These are phyloP conservation scores for Lophura nycthemera DNA, from an alignment of 2,113 vertebrate species.

Conservation along the genomic window DNA sequence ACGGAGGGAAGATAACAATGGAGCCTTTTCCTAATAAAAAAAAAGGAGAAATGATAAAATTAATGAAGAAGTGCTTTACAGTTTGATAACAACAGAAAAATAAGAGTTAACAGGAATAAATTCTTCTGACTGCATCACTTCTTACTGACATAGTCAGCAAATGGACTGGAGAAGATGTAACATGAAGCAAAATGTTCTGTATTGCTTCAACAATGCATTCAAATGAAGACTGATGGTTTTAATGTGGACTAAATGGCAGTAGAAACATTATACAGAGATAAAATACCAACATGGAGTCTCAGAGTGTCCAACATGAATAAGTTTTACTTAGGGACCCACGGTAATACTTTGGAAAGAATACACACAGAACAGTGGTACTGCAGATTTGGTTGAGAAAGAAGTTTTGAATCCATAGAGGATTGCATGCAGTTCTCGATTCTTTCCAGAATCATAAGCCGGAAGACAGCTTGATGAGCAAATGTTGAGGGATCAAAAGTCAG, in stretches of 20 bases:
- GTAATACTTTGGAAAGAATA: not conserved
- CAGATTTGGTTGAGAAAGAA: not conserved
- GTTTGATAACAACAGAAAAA: not conserved
- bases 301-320: fast-evolving
- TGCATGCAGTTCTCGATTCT: not conserved
- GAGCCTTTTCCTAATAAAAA: not conserved
- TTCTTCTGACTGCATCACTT: no score
- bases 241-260: not conserved
- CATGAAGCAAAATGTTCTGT: no score
- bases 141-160: no score
- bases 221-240: not conserved
- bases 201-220: not conserved
- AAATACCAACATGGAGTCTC: not conserved
- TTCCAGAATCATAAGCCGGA: not conserved
- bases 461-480: not conserved
- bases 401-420: not conserved
- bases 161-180: no score
- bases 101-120: no score
- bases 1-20: not conserved
- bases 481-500: not conserved
- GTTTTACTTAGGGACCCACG: not conserved
- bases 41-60: not conserved
- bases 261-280: not conserved
- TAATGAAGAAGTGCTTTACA: not conserved
- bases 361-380: not conserved